A percentile compares a stretch with the other conserved stretches of the same genome.
These are phyloP conservation scores for Typhlichthys subterraneus DNA, from an alignment of 2,797 vertebrate genomes.

Conservation along the genomic window DNA sequence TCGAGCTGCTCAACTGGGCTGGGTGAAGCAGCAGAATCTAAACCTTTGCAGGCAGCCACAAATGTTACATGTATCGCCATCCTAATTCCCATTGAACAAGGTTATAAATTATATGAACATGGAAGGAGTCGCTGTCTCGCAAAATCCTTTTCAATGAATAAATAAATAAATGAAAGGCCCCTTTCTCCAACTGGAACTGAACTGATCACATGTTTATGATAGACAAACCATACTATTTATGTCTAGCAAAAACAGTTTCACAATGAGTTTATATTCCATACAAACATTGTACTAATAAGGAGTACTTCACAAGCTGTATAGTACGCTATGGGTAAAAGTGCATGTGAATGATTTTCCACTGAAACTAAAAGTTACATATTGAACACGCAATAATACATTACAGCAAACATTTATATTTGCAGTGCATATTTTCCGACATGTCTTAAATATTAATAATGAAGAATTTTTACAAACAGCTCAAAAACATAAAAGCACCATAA, in stretches of 20 bases:
- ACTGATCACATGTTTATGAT: background rate
- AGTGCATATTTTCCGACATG: conserved; percentile 2
- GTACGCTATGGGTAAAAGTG: conserved; percentile 38
- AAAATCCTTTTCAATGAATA: conserved; percentile 2
- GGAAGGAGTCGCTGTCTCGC: conserved; percentile 10
- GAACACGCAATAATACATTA: conserved; percentile 7
- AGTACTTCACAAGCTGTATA: conserved; percentile 43
- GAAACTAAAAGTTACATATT: conserved; percentile 19
- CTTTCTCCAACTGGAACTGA: conserved; percentile 16
- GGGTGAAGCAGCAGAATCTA: no score
- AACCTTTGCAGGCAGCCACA: no score
- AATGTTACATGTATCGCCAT: no score
- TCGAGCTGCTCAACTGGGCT: no score
- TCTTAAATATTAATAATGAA: conserved; percentile 27
- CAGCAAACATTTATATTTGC: conserved; percentile 9
- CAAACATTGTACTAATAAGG: conserved; percentile 32
- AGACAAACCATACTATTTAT: conserved; percentile 35
- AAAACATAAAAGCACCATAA: conserved; percentile 53
- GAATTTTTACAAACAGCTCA: conserved; percentile 17
- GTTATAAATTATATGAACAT: conserved; percentile 12
- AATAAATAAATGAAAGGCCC: conserved; percentile 46
- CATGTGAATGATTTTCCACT: conserved; percentile 24
- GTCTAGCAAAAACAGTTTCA: conserved; percentile 50
- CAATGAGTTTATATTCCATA: conserved; percentile 59
- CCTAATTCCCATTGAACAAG: background rate